Conservation (phyloP, 2,888 invertebrate genomes). For the Acrobasis repandana region DNA sequence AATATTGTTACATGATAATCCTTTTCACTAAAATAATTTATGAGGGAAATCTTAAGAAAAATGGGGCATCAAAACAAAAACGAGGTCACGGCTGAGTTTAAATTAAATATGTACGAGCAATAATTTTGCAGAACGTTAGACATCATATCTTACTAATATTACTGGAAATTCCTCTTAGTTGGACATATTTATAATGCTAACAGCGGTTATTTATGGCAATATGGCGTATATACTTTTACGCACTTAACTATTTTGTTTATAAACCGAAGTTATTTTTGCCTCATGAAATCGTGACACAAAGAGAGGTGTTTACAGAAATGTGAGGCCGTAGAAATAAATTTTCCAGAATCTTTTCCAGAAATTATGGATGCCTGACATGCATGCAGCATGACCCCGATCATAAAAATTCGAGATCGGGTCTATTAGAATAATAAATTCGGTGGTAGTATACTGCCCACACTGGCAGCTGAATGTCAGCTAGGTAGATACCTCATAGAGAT, state of each 20-base stretch:
- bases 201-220: slow-evolving; percentile 12
- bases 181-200: slow-evolving; percentile 10
- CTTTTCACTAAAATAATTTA: not conserved
- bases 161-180: not conserved
- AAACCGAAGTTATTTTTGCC: not conserved
- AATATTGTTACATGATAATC: not conserved
- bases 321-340: too few species aligned
- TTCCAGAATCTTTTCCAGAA: too few species aligned
- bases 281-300: not conserved
- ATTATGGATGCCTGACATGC: too few species aligned
- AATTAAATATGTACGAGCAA: slow-evolving; percentile 22
- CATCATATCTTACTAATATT: slow-evolving; percentile 18
- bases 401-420: too few species aligned
- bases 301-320: too few species aligned
- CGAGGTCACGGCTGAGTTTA: slow-evolving; percentile 10
- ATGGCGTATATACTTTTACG: slow-evolving; percentile 9
- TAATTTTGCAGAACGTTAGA: not conserved
- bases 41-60: not conserved
- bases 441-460: too few species aligned
- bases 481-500: too few species aligned
- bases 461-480: too few species aligned
- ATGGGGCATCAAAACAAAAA: slow-evolving; percentile 11
- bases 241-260: not conserved
- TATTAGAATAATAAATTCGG: too few species aligned
- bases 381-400: too few species aligned